These are phyloP conservation scores for Stenodera caucasica DNA, from an alignment of 2,888 invertebrate species.

Conservation along the genomic window DNA sequence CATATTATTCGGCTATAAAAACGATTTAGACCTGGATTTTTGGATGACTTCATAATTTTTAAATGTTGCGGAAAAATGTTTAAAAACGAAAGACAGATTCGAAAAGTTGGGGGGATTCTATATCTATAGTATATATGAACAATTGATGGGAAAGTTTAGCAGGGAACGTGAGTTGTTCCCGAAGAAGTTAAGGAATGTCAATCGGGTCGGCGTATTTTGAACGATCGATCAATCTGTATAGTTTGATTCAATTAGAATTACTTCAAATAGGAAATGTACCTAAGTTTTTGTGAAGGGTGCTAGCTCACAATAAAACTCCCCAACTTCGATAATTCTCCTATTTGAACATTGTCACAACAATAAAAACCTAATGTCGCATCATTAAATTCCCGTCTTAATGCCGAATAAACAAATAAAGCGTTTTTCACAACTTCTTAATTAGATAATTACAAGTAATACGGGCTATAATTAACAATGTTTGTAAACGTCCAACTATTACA, in stretches of 20 bases:
- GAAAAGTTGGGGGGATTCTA: background rate
- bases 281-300: too few species aligned
- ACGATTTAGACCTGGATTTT: constrained; percentile 2
- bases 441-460: constrained; percentile 1
- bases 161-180: background rate
- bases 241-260: constrained; percentile 2
- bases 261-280: background rate
- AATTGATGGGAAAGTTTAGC: background rate
- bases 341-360: background rate
- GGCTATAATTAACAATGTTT: constrained; percentile 7
- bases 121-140: background rate
- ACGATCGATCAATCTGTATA: constrained; percentile 7
- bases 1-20: constrained; percentile 2
- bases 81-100: background rate
- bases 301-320: too few species aligned
- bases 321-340: background rate
- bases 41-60: constrained; percentile 3
- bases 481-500: constrained; percentile 5
- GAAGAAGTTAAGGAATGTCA: background rate
- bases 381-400: background rate
- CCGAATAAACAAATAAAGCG: constrained; percentile 8
- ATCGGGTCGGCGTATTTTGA: constrained; percentile 4
- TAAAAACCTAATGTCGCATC: background rate
- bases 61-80: constrained; percentile 1
- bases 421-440: constrained; percentile 17